Evolutionary conservation across 1,140 invertebrate species (phyloP).

Genomic region (Papilio dardanus): DNA sequence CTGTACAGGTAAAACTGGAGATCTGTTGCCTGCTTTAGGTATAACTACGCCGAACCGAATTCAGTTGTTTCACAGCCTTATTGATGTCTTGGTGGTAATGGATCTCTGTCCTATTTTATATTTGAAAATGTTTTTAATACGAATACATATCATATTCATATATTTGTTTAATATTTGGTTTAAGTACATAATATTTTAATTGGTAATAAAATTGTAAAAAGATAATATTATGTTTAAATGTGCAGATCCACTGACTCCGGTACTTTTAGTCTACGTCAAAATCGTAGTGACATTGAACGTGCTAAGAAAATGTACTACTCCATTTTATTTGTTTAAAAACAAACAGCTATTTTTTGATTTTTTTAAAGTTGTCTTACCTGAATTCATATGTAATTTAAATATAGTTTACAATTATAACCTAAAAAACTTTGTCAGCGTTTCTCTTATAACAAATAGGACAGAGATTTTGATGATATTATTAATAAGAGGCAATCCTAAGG

Average conservation of each 20-base stretch:
- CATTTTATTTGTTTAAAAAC: too few species aligned
- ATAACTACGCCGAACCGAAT: slow-evolving; percentile 62
- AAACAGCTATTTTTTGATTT: too few species aligned
- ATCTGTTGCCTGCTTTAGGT: slow-evolving; percentile 31
- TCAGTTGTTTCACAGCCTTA: slow-evolving; percentile 78
- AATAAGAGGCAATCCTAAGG: slow-evolving; percentile 59
- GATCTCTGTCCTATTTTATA: slow-evolving; percentile 59
- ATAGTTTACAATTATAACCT: too few species aligned
- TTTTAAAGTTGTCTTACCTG: too few species aligned
- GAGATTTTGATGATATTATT: slow-evolving; percentile 56
- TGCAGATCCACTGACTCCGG: background rate
- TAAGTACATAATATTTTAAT: slow-evolving; percentile 1
- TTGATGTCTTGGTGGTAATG: slow-evolving; percentile 73
- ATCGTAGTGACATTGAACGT: too few species aligned
- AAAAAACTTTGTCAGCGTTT: background rate
- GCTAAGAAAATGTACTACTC: too few species aligned
- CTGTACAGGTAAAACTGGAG: background rate
- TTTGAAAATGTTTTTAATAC: background rate
- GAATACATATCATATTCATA: too few species aligned
- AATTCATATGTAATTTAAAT: too few species aligned
- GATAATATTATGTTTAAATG: background rate
- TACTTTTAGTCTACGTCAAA: background rate
- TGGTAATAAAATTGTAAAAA: too few species aligned
- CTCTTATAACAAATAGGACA: slow-evolving; percentile 49
- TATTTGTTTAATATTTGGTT: too few species aligned